These are phyloP conservation scores for Petromus typicus DNA, from an alignment of 2,113 vertebrate species.

Conservation along the genomic window DNA sequence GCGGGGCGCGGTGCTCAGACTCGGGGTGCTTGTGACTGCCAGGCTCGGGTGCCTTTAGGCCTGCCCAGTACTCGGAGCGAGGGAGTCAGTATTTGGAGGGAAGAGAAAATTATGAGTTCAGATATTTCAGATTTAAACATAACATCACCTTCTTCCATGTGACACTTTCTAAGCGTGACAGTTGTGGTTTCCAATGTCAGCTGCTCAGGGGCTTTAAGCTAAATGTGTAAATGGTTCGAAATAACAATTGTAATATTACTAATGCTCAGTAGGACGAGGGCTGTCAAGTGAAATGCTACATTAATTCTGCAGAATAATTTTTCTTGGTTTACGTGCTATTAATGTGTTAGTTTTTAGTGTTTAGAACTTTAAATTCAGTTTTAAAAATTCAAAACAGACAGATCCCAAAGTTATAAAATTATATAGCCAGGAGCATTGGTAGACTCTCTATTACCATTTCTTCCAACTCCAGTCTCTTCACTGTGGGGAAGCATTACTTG, in stretches of 20 bases:
- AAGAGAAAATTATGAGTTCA: not conserved
- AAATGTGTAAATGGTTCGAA: not conserved
- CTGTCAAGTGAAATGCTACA: not conserved
- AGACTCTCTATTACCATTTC: fast-evolving
- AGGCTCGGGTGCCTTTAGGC: not conserved
- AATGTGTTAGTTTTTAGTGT: not conserved
- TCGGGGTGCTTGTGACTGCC: fast-evolving
- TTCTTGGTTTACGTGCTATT: not conserved
- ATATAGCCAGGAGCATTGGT: fast-evolving
- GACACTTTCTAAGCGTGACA: not conserved
- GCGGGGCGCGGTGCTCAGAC: fast-evolving
- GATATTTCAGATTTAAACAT: not conserved
- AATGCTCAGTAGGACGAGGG: not conserved
- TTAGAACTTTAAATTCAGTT: not conserved
- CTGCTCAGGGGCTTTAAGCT: not conserved
- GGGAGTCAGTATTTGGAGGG: not conserved
- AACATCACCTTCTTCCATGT: not conserved
- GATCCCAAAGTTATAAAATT: not conserved
- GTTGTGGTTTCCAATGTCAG: not conserved
- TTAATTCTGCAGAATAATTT: not conserved
- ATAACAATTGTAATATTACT: not conserved
- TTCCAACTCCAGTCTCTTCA: not conserved
- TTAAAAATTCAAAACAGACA: not conserved
- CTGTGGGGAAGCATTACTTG: not conserved
- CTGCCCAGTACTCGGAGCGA: not conserved